phyloP scores from a whole-genome alignment of 2,797 vertebrate species.

The Holocentrus rufus region DNA sequence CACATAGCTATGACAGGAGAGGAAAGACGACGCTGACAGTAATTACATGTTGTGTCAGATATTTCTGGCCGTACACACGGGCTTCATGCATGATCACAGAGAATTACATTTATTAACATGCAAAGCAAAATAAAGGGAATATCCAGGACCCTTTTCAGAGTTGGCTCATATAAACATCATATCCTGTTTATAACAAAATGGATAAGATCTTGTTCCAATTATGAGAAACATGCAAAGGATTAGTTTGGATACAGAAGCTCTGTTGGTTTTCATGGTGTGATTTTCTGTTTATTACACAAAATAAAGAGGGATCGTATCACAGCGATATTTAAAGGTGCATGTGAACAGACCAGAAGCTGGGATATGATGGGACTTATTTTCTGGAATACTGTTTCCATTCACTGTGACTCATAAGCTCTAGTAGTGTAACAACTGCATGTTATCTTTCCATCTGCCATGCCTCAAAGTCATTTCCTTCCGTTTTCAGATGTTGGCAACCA shows the following conservation, averaged over 20 bases:
- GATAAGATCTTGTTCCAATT: slow-evolving; percentile 34
- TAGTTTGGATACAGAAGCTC: neutral
- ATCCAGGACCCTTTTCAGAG: slow-evolving; percentile 3
- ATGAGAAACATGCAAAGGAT: slow-evolving; percentile 10
- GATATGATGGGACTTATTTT: neutral
- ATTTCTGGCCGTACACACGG: slow-evolving; percentile 29
- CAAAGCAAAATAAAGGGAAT: slow-evolving; percentile 38
- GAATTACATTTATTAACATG: slow-evolving; percentile 39
- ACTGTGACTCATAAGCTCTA: slow-evolving; percentile 48
- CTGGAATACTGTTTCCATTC: slow-evolving; percentile 3
- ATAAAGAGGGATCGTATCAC: neutral
- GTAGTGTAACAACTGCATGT: slow-evolving; percentile 39
- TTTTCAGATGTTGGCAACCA: slow-evolving; percentile 65
- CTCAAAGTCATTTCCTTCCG: slow-evolving; percentile 31
- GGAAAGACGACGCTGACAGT: neutral
- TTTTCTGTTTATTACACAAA: neutral
- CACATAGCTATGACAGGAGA: neutral
- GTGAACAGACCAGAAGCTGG: neutral
- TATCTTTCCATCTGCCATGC: slow-evolving; percentile 39
- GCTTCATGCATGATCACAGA: slow-evolving; percentile 8
- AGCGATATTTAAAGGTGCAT: neutral
- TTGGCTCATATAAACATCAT: slow-evolving; percentile 34
- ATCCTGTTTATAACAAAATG: slow-evolving; percentile 56
- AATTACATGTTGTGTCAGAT: neutral
- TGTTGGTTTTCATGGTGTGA: neutral